Evolutionary conservation across 2,113 vertebrate species (phyloP).

Genomic region (Gadus chalcogrammus): DNA sequence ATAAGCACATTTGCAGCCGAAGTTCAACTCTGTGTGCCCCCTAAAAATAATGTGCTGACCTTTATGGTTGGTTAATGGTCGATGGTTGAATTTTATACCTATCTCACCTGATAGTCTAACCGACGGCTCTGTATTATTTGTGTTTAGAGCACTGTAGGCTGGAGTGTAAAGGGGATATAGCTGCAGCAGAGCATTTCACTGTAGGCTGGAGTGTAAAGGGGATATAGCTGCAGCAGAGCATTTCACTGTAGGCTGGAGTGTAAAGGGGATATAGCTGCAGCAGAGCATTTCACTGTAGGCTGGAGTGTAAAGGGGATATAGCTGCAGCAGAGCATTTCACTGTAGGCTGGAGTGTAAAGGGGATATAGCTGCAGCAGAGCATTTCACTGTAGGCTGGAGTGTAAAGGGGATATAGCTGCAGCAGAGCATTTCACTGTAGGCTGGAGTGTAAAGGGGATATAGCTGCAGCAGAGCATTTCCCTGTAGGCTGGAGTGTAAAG

Average conservation of each 20-base stretch:
- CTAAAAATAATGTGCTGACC: too few species aligned
- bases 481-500: background rate
- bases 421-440: slow-evolving; percentile 75
- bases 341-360: too few species aligned
- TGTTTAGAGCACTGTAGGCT: too few species aligned
- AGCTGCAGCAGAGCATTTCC: slow-evolving; percentile 77
- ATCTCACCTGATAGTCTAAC: too few species aligned
- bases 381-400: slow-evolving; percentile 60
- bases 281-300: slow-evolving; percentile 74
- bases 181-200: slow-evolving; percentile 79
- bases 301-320: too few species aligned
- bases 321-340: slow-evolving; percentile 78
- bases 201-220: too few species aligned
- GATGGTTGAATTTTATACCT: too few species aligned
- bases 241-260: slow-evolving; percentile 55
- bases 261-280: slow-evolving; percentile 36
- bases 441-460: too few species aligned
- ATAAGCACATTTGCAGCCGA: too few species aligned
- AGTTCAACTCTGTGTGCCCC: too few species aligned
- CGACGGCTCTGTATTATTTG: too few species aligned
- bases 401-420: slow-evolving; percentile 28
- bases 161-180: slow-evolving; percentile 37
- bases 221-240: slow-evolving; percentile 69
- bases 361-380: slow-evolving; percentile 66
- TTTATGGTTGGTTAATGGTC: too few species aligned